phyloP scores from a whole-genome alignment of 2,113 vertebrate species.

The Catharus fuscescens region DNA sequence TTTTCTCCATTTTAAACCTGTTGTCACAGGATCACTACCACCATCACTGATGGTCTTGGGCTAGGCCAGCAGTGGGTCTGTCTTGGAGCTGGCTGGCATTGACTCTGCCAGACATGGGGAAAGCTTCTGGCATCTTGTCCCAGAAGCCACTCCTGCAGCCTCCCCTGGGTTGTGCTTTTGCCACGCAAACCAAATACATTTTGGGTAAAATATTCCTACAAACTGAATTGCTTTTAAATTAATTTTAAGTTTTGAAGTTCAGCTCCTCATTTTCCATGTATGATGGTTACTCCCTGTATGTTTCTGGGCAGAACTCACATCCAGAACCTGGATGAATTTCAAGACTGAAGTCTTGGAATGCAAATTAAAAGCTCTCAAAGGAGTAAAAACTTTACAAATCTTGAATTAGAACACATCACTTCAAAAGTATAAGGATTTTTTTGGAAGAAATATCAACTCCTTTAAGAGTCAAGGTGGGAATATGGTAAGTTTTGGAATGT shows the following conservation, averaged over 20 bases:
- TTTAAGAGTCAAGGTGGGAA: background rate
- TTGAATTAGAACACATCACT: background rate
- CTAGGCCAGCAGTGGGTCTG: fast-evolving
- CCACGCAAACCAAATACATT: background rate
- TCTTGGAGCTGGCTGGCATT: background rate
- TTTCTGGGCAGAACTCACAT: background rate
- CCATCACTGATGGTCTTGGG: fast-evolving
- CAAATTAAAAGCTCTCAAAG: background rate
- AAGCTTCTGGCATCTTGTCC: background rate
- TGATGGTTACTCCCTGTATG: background rate
- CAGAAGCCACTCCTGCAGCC: background rate
- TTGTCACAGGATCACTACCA: background rate
- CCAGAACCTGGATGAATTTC: background rate
- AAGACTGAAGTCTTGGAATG: background rate
- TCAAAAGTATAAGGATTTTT: background rate
- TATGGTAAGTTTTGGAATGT: background rate
- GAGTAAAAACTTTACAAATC: background rate
- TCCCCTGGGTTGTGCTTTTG: background rate
- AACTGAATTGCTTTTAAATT: background rate
- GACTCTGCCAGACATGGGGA: fast-evolving
- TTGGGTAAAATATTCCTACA: background rate
- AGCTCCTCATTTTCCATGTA: background rate
- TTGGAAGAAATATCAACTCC: background rate
- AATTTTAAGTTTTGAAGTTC: background rate
- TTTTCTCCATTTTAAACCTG: background rate